These are phyloP conservation scores for Psilopogon haemacephalus DNA, from an alignment of 2,113 vertebrate species.

Conservation along the genomic window DNA sequence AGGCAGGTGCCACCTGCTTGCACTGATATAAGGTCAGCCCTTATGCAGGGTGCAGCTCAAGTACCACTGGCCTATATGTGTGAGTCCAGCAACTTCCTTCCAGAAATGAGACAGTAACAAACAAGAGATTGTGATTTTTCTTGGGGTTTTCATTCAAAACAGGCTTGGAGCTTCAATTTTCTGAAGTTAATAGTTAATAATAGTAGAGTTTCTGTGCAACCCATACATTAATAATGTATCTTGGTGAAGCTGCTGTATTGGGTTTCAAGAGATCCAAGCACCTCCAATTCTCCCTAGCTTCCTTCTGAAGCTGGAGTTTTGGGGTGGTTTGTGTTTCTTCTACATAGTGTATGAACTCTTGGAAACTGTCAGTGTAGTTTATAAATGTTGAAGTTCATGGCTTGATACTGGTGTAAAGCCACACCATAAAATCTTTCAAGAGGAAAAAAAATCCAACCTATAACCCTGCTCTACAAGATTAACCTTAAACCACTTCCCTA, in stretches of 20 bases:
- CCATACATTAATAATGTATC: not conserved
- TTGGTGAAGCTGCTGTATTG: not conserved
- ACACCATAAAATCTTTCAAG: not conserved
- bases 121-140: not conserved
- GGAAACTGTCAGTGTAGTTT: not conserved
- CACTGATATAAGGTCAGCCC: rapidly evolving
- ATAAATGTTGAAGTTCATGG: not conserved
- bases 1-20: not conserved
- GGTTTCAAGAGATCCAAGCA: not conserved
- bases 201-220: not conserved
- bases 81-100: not conserved
- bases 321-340: not conserved
- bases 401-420: not conserved
- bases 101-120: not conserved
- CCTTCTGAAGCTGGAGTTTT: not conserved
- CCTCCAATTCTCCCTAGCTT: not conserved
- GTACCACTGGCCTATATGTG: rapidly evolving
- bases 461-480: too few species aligned
- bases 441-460: too few species aligned
- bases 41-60: not conserved
- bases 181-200: not conserved
- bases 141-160: not conserved
- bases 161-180: not conserved
- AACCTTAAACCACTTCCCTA: too few species aligned
- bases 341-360: rapidly evolving